Percentiles rank a stretch among this genome's conserved stretches.
Evolutionary conservation across 2,797 vertebrate species (phyloP).

Genomic region (Coilia nasus): DNA sequence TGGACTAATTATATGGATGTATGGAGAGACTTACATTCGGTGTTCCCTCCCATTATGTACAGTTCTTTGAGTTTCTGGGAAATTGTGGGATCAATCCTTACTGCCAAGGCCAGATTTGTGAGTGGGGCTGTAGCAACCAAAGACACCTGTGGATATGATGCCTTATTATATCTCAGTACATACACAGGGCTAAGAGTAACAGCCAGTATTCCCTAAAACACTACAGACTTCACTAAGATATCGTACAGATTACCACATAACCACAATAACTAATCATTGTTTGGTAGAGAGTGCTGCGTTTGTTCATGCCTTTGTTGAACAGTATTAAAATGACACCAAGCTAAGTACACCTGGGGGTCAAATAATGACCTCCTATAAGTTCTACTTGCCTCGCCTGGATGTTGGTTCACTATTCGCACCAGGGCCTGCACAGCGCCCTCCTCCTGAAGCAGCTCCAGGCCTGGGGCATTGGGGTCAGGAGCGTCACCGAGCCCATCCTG

Average conservation of each 20-base stretch:
- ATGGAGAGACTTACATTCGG: slow-evolving; percentile 70
- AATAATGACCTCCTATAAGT: too few species aligned
- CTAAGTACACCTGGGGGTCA: background rate
- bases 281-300: too few species aligned
- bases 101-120: slow-evolving; percentile 80
- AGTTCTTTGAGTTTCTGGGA: slow-evolving; percentile 73
- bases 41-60: slow-evolving; percentile 83
- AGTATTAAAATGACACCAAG: too few species aligned
- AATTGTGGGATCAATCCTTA: slow-evolving; percentile 76
- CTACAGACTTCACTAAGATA: too few species aligned
- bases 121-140: slow-evolving; percentile 79
- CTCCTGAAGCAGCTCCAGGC: slow-evolving; percentile 68
- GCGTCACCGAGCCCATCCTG: slow-evolving; percentile 76
- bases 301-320: too few species aligned
- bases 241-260: too few species aligned
- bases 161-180: background rate
- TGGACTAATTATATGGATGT: too few species aligned
- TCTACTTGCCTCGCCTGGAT: slow-evolving; percentile 71
- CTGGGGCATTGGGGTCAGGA: slow-evolving; percentile 69
- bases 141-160: slow-evolving; percentile 67
- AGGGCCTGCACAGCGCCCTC: slow-evolving; percentile 74
- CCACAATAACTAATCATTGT: too few species aligned
- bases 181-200: background rate
- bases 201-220: too few species aligned
- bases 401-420: slow-evolving; percentile 72